Evolutionary conservation across 2,888 invertebrate species (phyloP), one percentile per base, ranked within the genome.

Genomic region (Piscicola geometra): DNA sequence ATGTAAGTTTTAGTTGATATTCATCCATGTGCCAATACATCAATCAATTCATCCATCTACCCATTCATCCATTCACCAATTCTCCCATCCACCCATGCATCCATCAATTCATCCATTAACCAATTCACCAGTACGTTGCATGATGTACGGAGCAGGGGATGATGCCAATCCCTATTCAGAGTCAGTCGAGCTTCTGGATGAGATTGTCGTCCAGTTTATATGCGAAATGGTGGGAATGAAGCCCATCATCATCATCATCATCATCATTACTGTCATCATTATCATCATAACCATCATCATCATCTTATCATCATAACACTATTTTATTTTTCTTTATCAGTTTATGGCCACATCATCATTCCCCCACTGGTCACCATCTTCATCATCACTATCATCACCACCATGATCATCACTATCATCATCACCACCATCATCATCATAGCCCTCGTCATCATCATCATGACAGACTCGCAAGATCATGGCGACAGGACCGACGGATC

Each of bases 61-160:
- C 15, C 41, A 41, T 15, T 15, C 41, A 41, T 41, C 41, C 41
- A n/a, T n/a, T n/a, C n/a, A n/a, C n/a, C n/a, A n/a, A n/a, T n/a
- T n/a, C n/a, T n/a, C n/a, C n/a, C n/a, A n/a, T n/a, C n/a, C n/a
- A n/a, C n/a, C n/a, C n/a, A n/a, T n/a, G n/a, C n/a, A n/a, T n/a
- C 15, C 41, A 41, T 15, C 41, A 5, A 41, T 41, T 15, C 41
- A 56, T 5, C 25, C 60, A 56, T 21, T 21, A 3, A 5, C 25
- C 25, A 5, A 67, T 25, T 52, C 52, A 81, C 28, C 80, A 85
- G 84, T 85, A 77, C 81, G 85, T 1, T 85, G 85, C 80, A 99
- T 99, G 98, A 96, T 99, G 94, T 99, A 94, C 85, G 99, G 99
- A 0, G 99, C 99, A 88, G 99, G 99, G 2, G 99, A 99, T 86